A percentile compares a stretch with the other conserved stretches of the same genome.
Evolutionary conservation across 2,888 invertebrate species (phyloP).

Genomic region (Alitta virens): DNA sequence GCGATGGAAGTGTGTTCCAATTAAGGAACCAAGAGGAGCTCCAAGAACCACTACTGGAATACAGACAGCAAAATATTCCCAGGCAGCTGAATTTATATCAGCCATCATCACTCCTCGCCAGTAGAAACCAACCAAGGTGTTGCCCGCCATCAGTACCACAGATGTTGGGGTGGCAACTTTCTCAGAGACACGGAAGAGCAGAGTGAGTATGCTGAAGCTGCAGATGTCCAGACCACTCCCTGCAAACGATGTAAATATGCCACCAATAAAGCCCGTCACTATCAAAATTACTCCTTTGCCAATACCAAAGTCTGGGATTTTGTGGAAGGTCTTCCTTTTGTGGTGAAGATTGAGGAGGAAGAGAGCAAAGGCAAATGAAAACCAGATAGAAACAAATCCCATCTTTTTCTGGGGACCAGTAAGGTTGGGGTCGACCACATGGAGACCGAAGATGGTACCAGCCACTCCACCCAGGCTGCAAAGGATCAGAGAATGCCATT

Average conservation of each 20-base stretch:
- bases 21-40: conserved; percentile 35
- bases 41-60: conserved; percentile 30
- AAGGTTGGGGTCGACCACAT: conserved; percentile 39
- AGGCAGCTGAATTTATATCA: conserved; percentile 26
- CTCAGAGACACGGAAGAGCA: conserved; percentile 28
- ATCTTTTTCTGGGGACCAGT: conserved; percentile 45
- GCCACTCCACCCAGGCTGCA: conserved; percentile 38
- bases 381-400: conserved; percentile 50
- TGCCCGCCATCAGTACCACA: conserved; percentile 43
- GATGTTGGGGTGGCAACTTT: conserved; percentile 51
- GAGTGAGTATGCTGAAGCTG: conserved; percentile 35
- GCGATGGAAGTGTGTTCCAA: conserved; percentile 37
- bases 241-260: conserved; percentile 44
- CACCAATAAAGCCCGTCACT: conserved; percentile 43
- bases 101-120: conserved; percentile 23
- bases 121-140: conserved; percentile 31
- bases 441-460: conserved; percentile 45
- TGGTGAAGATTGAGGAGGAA: conserved; percentile 43
- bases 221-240: conserved; percentile 50
- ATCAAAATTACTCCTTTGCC: conserved; percentile 40
- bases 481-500: conserved; percentile 35
- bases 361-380: conserved; percentile 47
- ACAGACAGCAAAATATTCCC: conserved; percentile 34
- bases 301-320: conserved; percentile 26
- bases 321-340: conserved; percentile 32